Evolutionary conservation across 1,140 invertebrate species (phyloP).

Genomic region (Heterodera carotae): DNA sequence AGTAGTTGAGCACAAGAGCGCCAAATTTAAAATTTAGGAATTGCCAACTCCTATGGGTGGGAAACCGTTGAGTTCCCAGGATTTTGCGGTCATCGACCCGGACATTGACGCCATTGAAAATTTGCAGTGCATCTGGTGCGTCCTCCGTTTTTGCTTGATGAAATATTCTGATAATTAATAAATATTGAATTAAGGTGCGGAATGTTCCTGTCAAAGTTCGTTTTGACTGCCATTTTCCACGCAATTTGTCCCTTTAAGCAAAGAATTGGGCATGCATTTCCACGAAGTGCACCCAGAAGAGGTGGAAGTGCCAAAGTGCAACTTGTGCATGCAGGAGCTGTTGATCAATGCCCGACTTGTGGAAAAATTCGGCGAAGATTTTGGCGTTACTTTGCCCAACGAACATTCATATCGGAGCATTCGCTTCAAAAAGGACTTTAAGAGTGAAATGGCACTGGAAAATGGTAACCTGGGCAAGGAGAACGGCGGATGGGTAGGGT

Average conservation of each 20-base stretch:
- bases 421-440: conserved; percentile 50
- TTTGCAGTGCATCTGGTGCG: conserved; percentile 65
- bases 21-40: background rate
- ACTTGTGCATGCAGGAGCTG: conserved; percentile 61
- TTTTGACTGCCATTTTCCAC: conserved; percentile 5
- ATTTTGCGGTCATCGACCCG: conserved; percentile 64
- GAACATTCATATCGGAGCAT: conserved; percentile 54
- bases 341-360: conserved; percentile 60
- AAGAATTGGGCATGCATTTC: conserved; percentile 57
- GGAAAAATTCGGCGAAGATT: conserved; percentile 63
- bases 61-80: conserved; percentile 49
- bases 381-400: conserved; percentile 61
- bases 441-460: conserved; percentile 54
- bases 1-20: background rate
- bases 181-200: conserved; percentile 11
- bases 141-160: conserved; percentile 57
- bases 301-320: conserved; percentile 63
- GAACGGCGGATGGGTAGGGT: no score
- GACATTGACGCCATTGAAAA: conserved; percentile 53
- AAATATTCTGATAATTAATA: background rate
- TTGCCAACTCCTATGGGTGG: conserved; percentile 23
- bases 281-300: conserved; percentile 64
- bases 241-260: conserved; percentile 10
- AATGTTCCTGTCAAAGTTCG: conserved; percentile 30
- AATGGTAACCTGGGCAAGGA: conserved; percentile 33